phyloP scores from a whole-genome alignment of 37 sponge, comb jelly and placozoan genomes.

The Beroe ovata region DNA sequence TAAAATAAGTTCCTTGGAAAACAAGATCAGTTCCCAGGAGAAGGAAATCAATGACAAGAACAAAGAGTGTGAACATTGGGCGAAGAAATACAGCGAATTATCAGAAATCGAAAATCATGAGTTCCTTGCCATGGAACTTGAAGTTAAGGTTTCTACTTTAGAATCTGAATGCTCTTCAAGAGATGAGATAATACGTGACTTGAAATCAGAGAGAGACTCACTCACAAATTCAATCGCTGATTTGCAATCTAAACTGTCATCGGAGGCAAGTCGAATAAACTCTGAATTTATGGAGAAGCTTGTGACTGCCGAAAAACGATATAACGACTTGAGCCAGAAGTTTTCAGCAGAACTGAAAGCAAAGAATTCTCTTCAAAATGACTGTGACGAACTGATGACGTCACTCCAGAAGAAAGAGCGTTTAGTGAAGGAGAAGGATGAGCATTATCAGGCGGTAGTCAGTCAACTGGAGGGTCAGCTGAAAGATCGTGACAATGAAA shows the following conservation, averaged over 20 bases:
- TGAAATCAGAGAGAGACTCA: background rate
- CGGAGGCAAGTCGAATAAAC: background rate
- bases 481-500: background rate
- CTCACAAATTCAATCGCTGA: background rate
- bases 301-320: background rate
- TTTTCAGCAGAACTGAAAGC: background rate
- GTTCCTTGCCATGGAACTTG: background rate
- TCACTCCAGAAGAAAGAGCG: conserved; percentile 39
- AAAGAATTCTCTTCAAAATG: background rate
- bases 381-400: conserved; percentile 53
- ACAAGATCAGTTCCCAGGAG: background rate
- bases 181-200: background rate
- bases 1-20: background rate
- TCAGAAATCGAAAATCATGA: background rate
- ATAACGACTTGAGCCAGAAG: background rate
- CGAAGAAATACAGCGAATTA: background rate
- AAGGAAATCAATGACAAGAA: background rate
- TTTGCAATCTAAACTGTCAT: background rate
- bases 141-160: background rate
- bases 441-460: background rate
- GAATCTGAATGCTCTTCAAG: background rate
- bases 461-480: background rate
- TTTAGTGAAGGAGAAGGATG: background rate
- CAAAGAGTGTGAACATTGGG: background rate
- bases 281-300: conserved; percentile 9